Base-by-base conservation (phyloP, 2,797 vertebrate genomes). In the Microtus agrestis region DNA sequence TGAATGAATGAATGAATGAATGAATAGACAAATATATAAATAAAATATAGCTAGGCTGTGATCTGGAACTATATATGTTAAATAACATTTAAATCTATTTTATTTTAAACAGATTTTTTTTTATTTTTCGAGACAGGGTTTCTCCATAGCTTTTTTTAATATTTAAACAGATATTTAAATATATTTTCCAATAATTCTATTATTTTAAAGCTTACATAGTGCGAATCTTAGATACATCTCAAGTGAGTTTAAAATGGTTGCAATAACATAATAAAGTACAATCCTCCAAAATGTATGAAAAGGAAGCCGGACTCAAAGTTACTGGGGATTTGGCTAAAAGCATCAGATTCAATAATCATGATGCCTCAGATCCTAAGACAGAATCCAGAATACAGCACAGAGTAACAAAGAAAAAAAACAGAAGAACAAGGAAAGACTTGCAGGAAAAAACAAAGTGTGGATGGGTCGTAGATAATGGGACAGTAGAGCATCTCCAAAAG, bases 211-310 rank as follows among this genome's bases (percentile, higher is more conserved):
- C 15, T 84, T 40, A 69, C n/a, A 74, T 56, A 81, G 59, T 34
- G 73, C 10, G 63, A 71, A 85, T n/a, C 40, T 56, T 82, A 74
- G 12, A 67, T 69, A 85, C 15, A 80, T 69, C 82, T 29, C 17
- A 59, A 21, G 21, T 93, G 67, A 76, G 25, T 71, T 88, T 92
- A 91, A 94, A 84, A 84, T 84, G 3, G 17, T 46, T 46, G 23
- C 61, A 34, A 31, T 29, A 46, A 65, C 10, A 61, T 6, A 67
- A 14, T 63, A 46, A 63, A 82, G 37, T 40, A 43, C 71, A 37
- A 37, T 6, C 37, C 29, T 59, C 29, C 27, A 89, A 73, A 54
- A 77, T 27, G 7, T 87, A 12, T 86, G 43, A 86, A 87, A 54
- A 80, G 31, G 19, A 63, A 93, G 27, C 15, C 7, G 0, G 15